Conservation (phyloP, 2,113 vertebrate species). For the Sigmodon hispidus region DNA sequence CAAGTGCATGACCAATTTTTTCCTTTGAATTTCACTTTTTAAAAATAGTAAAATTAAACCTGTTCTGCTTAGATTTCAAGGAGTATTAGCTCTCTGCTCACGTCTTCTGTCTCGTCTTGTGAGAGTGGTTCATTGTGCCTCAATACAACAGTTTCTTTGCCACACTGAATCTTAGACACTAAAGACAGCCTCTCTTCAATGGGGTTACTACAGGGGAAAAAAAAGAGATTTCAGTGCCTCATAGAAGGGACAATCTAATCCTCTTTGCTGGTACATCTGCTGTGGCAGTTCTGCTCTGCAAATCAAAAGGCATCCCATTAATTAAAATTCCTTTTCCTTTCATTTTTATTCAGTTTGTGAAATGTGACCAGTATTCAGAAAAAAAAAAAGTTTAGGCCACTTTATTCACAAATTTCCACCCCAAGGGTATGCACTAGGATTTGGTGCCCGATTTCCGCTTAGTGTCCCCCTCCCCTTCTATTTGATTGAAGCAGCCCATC, state of each 20-base stretch:
- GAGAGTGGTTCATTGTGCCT: conserved; percentile 90
- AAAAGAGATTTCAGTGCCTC: conserved; percentile 88
- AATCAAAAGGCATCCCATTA: conserved; percentile 93
- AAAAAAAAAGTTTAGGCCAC: conserved; percentile 74
- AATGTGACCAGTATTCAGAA: conserved; percentile 88
- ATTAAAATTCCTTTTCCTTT: conserved; percentile 91
- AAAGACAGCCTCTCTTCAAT: conserved; percentile 91
- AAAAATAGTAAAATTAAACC: conserved; percentile 81
- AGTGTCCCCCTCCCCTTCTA: conserved; percentile 77
- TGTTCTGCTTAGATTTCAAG: conserved; percentile 82
- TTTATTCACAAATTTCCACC: conserved; percentile 85
- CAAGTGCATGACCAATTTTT: conserved; percentile 78
- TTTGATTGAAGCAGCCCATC: conserved; percentile 82
- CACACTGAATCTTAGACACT: conserved; percentile 89
- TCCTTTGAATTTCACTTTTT: conserved; percentile 82
- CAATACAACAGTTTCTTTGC: conserved; percentile 91
- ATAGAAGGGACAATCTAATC: conserved; percentile 94
- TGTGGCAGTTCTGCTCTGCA: conserved; percentile 90
- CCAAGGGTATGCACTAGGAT: conserved; percentile 84
- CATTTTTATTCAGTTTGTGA: conserved; percentile 91
- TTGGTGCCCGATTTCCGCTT: conserved; percentile 83
- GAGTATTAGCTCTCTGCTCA: conserved; percentile 92
- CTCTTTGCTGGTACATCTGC: conserved; percentile 94
- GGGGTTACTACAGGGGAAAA: conserved; percentile 87
- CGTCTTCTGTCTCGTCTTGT: conserved; percentile 91